These are phyloP conservation scores for Phthorimaea operculella DNA, from an alignment of 1,140 invertebrate genomes.

Conservation along the genomic window DNA sequence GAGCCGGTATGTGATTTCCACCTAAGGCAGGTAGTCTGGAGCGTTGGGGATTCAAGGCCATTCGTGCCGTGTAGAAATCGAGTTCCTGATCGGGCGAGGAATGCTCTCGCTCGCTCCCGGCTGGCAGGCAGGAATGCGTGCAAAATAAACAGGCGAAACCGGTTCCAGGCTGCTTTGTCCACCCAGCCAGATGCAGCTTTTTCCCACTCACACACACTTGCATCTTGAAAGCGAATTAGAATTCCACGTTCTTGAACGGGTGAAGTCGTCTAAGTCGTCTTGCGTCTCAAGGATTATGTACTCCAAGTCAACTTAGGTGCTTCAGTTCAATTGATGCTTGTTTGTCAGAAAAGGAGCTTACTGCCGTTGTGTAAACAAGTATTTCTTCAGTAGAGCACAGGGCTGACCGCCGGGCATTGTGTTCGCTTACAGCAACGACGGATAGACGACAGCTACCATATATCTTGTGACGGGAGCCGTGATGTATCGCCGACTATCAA, in stretches of 20 bases:
- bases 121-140: constrained; percentile 56
- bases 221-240: constrained; percentile 1
- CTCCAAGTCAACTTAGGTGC: no score
- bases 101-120: constrained; percentile 45
- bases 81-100: constrained; percentile 53
- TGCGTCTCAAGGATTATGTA: no score
- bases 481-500: constrained; percentile 39
- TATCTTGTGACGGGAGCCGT: constrained; percentile 36
- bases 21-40: constrained; percentile 3
- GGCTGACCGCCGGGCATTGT: constrained; percentile 16
- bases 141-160: constrained; percentile 65
- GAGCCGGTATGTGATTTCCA: no score
- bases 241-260: background rate
- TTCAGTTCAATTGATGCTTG: no score
- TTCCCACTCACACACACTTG: constrained; percentile 14
- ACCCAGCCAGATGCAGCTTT: constrained; percentile 41
- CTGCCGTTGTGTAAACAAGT: no score
- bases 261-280: no score
- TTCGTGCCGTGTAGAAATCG: constrained; percentile 35
- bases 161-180: constrained; percentile 49
- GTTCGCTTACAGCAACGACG: constrained; percentile 27
- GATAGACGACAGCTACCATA: constrained; percentile 36
- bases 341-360: no score
- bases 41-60: constrained; percentile 47
- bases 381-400: background rate